These are phyloP conservation scores for Drosophila prostipennis DNA, from an alignment of 2,888 invertebrate species.

Conservation along the genomic window DNA sequence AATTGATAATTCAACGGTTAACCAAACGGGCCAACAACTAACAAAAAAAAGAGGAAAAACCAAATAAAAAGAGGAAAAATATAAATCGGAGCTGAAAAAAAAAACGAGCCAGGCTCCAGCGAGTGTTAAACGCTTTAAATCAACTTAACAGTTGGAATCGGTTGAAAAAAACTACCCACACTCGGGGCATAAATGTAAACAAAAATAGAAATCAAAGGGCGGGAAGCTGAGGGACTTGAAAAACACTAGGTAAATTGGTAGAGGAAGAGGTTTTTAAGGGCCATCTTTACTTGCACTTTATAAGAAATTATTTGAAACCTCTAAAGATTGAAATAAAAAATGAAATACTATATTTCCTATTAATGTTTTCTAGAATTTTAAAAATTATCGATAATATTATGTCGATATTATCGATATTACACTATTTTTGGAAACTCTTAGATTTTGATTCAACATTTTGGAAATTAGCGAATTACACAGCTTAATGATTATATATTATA, in stretches of 20 bases:
- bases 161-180: slow-evolving; percentile 8
- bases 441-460: no score
- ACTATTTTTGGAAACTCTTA: no score
- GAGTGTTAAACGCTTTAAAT: slow-evolving; percentile 71
- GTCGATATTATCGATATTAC: no score
- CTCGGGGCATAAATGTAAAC: slow-evolving; percentile 7
- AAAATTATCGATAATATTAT: no score
- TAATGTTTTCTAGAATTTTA: no score
- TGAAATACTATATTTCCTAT: no score
- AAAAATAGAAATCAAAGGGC: background rate
- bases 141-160: slow-evolving; percentile 49
- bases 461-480: no score
- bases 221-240: background rate
- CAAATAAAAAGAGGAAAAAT: slow-evolving; percentile 25
- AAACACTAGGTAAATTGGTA: background rate
- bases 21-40: slow-evolving; percentile 73
- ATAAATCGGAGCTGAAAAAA: slow-evolving; percentile 37
- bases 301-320: no score
- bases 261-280: background rate
- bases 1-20: slow-evolving; percentile 83
- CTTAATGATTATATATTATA: no score
- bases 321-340: background rate
- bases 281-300: no score
- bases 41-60: slow-evolving; percentile 45
- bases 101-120: slow-evolving; percentile 36